Evolutionary conservation across 1,140 invertebrate genomes (phyloP).

Genomic region (Heliconius melpomene): DNA sequence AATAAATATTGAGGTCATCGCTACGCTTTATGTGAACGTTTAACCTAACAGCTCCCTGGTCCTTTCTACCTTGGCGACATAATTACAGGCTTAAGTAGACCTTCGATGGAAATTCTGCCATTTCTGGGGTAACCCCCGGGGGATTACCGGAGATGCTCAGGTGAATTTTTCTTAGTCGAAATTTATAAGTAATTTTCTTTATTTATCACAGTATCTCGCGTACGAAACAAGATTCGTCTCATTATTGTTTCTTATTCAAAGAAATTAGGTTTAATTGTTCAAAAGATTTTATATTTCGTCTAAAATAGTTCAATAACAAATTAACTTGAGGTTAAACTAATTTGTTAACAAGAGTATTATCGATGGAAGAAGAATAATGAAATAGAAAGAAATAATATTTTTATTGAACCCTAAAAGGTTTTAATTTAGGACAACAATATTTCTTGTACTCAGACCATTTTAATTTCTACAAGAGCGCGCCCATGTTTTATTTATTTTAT

Average conservation of each 20-base stretch:
- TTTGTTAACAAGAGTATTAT: no score
- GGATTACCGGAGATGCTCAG: constrained; percentile 43
- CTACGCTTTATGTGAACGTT: neutral
- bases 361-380: no score
- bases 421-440: no score
- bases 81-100: constrained; percentile 47
- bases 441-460: no score
- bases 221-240: neutral
- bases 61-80: constrained; percentile 44
- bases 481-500: no score
- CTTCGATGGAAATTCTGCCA: constrained; percentile 41
- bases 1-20: neutral
- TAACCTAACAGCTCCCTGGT: constrained; percentile 27
- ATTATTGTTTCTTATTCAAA: neutral
- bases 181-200: constrained; percentile 31
- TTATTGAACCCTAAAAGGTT: no score
- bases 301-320: no score
- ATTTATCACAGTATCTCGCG: constrained; percentile 18
- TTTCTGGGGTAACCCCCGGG: constrained; percentile 41
- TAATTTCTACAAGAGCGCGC: no score
- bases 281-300: no score
- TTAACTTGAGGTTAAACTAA: no score
- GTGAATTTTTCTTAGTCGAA: constrained; percentile 35
- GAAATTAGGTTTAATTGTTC: neutral
- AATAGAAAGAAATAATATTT: no score